Percentiles rank a stretch among this genome's conserved stretches.
phyloP scores from a whole-genome alignment of 2,888 invertebrate species.

The Pandemis heparana region DNA sequence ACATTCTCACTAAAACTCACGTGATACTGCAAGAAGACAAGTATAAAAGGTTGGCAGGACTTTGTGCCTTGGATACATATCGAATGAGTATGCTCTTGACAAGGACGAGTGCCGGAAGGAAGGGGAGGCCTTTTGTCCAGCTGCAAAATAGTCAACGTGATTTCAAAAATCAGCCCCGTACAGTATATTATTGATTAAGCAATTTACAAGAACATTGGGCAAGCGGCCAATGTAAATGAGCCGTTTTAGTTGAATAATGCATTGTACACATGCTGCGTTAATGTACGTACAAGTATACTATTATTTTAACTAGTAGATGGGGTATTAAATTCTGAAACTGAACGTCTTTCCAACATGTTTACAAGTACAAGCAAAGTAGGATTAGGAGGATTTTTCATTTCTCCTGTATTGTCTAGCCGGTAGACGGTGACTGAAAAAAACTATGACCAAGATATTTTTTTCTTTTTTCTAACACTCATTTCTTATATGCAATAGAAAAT shows the following conservation, averaged over 20 bases:
- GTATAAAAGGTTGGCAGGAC: too few relatives aligned
- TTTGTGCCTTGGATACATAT: too few relatives aligned
- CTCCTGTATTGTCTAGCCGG: too few relatives aligned
- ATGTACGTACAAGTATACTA: conserved; percentile 12
- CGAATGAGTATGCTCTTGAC: too few relatives aligned
- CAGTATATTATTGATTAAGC: conserved; percentile 9
- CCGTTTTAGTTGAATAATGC: conserved; percentile 14
- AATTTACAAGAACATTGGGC: conserved; percentile 10
- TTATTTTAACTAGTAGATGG: neutral
- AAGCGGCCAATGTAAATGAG: conserved; percentile 23
- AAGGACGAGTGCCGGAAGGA: too few relatives aligned
- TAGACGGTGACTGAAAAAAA: too few relatives aligned
- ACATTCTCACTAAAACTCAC: conserved; percentile 56
- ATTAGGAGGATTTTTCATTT: too few relatives aligned
- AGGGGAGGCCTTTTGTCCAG: too few relatives aligned
- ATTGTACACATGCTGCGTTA: conserved; percentile 1
- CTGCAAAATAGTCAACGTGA: too few relatives aligned
- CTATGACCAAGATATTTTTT: too few relatives aligned
- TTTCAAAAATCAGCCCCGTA: neutral
- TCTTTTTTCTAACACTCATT: too few relatives aligned
- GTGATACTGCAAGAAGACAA: conserved; percentile 53
- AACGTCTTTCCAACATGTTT: neutral
- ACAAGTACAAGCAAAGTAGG: neutral
- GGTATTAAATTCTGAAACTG: neutral
- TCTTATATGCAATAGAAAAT: too few relatives aligned